Conservation (phyloP, 1,140 invertebrate species). For the Saxidomus purpurata region DNA sequence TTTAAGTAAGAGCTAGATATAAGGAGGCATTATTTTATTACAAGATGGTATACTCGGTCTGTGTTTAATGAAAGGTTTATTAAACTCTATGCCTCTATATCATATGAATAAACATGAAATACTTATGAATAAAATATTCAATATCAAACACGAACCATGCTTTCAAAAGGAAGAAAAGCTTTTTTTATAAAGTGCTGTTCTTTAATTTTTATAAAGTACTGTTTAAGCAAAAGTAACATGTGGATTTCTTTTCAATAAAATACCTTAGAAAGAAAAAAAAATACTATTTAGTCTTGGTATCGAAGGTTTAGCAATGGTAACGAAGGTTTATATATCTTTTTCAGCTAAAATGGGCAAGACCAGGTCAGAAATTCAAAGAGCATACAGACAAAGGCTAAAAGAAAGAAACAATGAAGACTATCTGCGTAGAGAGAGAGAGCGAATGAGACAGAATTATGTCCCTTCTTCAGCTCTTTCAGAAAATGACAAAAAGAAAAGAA, state of each 20-base stretch:
- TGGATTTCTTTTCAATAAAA: not conserved
- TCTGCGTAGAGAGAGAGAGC: conserved; percentile 46
- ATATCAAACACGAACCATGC: not conserved
- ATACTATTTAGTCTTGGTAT: not conserved
- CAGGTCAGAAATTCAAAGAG: conserved; percentile 32
- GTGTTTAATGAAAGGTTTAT: not conserved
- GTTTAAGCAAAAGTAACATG: not conserved
- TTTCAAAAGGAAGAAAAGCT: not conserved
- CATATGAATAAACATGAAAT: not conserved
- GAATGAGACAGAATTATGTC: conserved; percentile 23
- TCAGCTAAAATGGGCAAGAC: conserved; percentile 5
- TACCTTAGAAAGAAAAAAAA: not conserved
- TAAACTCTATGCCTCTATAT: not conserved
- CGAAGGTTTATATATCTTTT: conserved; percentile 4
- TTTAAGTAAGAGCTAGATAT: not conserved
- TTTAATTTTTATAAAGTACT: too few species aligned
- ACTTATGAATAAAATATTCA: not conserved
- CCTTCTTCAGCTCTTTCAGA: conserved; percentile 6
- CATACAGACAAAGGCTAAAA: conserved; percentile 34
- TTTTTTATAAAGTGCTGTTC: too few species aligned
- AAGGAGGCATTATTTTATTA: not conserved
- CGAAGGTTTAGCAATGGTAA: conserved; percentile 7
- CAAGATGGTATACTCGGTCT: not conserved
- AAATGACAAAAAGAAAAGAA: conserved; percentile 20
- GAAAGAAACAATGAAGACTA: conserved; percentile 55